Evolutionary conservation across 2,113 vertebrate species (phyloP).

Genomic region (Urocolius indicus): DNA sequence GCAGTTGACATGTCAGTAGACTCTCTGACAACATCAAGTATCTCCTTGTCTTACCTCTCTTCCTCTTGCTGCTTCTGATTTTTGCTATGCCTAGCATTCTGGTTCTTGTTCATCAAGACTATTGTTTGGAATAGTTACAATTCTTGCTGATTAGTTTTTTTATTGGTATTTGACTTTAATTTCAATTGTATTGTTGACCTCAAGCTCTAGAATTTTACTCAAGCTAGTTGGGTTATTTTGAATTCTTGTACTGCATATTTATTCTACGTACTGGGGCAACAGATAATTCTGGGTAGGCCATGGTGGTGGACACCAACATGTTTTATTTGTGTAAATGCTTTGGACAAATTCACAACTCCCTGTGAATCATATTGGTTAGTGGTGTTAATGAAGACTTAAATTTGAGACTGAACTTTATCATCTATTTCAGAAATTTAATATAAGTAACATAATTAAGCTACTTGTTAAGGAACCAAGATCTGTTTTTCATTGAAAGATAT

Average conservation of each 20-base stretch:
- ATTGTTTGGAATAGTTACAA: not conserved
- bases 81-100: not conserved
- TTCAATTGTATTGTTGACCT: not conserved
- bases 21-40: constrained; percentile 1
- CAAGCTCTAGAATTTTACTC: not conserved
- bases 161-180: not conserved
- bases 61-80: not conserved
- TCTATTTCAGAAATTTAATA: constrained; percentile 9
- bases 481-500: constrained; percentile 13
- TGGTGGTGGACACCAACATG: not conserved
- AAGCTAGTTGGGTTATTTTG: not conserved
- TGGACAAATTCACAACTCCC: not conserved
- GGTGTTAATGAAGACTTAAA: not conserved
- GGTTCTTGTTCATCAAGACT: not conserved
- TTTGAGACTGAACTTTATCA: not conserved
- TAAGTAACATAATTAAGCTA: constrained; percentile 26
- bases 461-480: not conserved
- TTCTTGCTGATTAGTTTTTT: not conserved
- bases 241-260: not conserved
- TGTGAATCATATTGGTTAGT: not conserved
- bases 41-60: not conserved
- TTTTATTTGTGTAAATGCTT: not conserved
- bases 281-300: not conserved
- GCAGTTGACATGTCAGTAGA: not conserved
- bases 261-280: not conserved